Conservation (phyloP, 2,797 vertebrate species). For the Tamandua tetradactyla region DNA sequence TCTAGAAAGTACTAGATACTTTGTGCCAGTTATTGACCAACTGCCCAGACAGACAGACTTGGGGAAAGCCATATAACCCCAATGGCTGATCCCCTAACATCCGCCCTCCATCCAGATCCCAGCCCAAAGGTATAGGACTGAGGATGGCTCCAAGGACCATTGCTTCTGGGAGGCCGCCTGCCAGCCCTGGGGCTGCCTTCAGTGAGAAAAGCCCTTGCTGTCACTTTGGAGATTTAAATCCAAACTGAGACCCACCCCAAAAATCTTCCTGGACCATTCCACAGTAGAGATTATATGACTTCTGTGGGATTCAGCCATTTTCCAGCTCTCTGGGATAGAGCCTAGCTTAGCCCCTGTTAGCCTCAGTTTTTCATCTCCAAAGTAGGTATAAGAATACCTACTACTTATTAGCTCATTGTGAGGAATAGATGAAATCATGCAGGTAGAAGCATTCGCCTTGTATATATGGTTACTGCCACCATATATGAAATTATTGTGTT, state of each 20-base stretch:
- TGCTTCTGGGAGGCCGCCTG: background rate
- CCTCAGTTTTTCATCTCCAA: background rate
- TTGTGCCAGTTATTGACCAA: background rate
- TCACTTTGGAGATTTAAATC: background rate
- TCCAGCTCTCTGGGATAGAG: background rate
- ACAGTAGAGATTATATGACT: background rate
- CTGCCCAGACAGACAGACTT: background rate
- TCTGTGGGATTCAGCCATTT: background rate
- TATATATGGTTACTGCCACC: background rate
- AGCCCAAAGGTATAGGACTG: background rate
- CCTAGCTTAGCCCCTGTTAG: background rate
- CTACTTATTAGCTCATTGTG: no score
- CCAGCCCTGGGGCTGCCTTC: background rate
- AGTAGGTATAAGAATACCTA: background rate
- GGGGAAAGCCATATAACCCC: background rate
- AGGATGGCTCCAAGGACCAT: background rate
- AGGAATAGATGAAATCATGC: background rate
- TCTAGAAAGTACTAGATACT: constrained; percentile 4
- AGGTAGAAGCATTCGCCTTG: background rate
- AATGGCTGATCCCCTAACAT: no score
- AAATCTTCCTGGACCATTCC: background rate
- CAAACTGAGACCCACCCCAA: background rate
- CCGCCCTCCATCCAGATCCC: background rate
- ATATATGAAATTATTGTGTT: background rate
- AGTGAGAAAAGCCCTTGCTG: background rate